These are phyloP conservation scores for Myxocyprinus asiaticus DNA, from an alignment of 2,113 vertebrate genomes.

Conservation along the genomic window DNA sequence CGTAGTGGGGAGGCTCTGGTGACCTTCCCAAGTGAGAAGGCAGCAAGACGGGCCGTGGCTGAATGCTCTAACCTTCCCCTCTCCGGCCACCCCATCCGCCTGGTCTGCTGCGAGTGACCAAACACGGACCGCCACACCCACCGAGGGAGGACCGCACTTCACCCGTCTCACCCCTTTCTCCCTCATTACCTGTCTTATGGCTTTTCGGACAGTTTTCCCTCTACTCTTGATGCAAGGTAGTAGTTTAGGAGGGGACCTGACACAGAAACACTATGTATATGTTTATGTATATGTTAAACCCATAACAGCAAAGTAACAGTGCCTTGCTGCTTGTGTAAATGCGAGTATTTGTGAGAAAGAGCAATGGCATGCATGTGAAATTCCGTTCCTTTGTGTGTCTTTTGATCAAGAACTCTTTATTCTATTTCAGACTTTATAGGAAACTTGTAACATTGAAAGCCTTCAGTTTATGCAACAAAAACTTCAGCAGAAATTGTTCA, in stretches of 20 bases:
- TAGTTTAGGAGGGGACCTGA: conserved; percentile 17
- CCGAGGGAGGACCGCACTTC: conserved; percentile 44
- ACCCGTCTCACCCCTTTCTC: conserved; percentile 52
- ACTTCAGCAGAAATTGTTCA: too few species aligned
- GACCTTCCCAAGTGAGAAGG: conserved; percentile 85
- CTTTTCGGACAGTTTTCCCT: background rate
- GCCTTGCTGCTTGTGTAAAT: conserved; percentile 5
- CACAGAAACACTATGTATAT: conserved; percentile 33
- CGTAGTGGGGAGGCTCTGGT: conserved; percentile 88
- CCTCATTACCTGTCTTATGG: conserved; percentile 7
- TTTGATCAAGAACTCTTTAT: conserved; percentile 13
- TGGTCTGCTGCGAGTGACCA: conserved; percentile 78
- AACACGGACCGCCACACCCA: conserved; percentile 24
- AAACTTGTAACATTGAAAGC: too few species aligned
- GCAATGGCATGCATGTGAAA: conserved; percentile 11
- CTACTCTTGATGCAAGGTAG: conserved; percentile 11
- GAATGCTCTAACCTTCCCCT: conserved; percentile 79
- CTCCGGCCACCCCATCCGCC: conserved; percentile 77
- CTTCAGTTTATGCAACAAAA: too few species aligned
- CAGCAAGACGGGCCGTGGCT: conserved; percentile 79
- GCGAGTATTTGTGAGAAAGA: background rate
- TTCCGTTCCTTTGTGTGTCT: conserved; percentile 3
- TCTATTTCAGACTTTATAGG: background rate
- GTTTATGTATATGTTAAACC: conserved; percentile 34
- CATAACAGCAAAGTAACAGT: conserved; percentile 20